Evolutionary conservation across 2,113 vertebrate species (phyloP).

Genomic region (Sphyrna mokarran): DNA sequence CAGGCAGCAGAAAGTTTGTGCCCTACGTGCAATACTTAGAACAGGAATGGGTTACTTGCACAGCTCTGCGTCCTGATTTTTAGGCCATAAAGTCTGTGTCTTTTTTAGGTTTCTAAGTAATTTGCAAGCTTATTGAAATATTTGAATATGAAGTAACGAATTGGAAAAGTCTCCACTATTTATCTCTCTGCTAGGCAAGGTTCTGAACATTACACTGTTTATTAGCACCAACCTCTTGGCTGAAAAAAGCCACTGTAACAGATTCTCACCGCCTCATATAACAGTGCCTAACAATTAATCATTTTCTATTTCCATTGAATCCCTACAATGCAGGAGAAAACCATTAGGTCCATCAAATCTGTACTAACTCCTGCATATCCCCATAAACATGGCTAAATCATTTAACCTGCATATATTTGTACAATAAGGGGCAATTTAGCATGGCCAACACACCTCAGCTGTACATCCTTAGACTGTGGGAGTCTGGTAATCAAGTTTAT

Average conservation of each 20-base stretch:
- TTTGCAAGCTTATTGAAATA: not conserved
- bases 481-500: not conserved
- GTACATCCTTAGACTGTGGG: no score
- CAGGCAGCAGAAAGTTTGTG: not conserved
- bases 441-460: no score
- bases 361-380: no score
- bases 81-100: not conserved
- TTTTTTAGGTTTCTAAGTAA: not conserved
- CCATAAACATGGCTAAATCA: no score
- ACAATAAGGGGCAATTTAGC: no score
- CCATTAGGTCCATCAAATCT: no score
- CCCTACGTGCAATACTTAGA: not conserved
- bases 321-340: no score
- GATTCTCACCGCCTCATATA: not conserved
- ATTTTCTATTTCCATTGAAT: not conserved
- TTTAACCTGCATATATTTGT: no score
- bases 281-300: not conserved
- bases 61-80: not conserved
- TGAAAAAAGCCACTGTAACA: not conserved
- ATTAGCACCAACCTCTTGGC: not conserved
- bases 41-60: not conserved
- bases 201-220: not conserved
- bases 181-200: not conserved
- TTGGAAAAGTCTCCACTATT: not conserved
- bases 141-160: not conserved